Conservation (phyloP, 2,113 vertebrate species). For the Eonycteris spelaea region DNA sequence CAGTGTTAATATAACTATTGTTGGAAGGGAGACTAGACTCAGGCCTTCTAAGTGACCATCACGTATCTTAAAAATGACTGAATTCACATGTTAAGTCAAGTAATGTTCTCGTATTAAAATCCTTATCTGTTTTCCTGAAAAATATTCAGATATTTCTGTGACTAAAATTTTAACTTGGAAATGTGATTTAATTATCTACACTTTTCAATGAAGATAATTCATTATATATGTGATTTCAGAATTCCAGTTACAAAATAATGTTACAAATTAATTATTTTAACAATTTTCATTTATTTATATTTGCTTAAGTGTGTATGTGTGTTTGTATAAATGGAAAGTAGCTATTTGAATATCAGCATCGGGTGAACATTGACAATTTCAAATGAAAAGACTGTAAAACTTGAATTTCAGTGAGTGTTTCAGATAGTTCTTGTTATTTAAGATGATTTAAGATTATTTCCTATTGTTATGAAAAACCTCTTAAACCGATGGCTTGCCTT, state of each 20-base stretch:
- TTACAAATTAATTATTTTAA: conserved; percentile 27
- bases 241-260: neutral
- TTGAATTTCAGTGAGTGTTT: neutral
- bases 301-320: neutral
- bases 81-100: neutral
- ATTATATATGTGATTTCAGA: conserved; percentile 34
- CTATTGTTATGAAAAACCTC: neutral
- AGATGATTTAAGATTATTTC: neutral
- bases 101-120: neutral
- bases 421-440: neutral
- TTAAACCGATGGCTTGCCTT: neutral
- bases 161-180: conserved; percentile 30
- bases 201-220: conserved; percentile 1
- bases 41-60: neutral
- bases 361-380: neutral
- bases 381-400: neutral
- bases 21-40: neutral
- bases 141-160: neutral
- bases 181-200: conserved; percentile 5
- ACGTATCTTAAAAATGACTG: neutral
- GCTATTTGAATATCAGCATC: neutral
- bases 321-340: neutral
- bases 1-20: neutral
- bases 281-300: neutral
- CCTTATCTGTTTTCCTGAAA: neutral